Percentiles rank a stretch among this genome's conserved stretches.
Conservation (phyloP, 1,140 invertebrate species). For the Hyphantria cunea region DNA sequence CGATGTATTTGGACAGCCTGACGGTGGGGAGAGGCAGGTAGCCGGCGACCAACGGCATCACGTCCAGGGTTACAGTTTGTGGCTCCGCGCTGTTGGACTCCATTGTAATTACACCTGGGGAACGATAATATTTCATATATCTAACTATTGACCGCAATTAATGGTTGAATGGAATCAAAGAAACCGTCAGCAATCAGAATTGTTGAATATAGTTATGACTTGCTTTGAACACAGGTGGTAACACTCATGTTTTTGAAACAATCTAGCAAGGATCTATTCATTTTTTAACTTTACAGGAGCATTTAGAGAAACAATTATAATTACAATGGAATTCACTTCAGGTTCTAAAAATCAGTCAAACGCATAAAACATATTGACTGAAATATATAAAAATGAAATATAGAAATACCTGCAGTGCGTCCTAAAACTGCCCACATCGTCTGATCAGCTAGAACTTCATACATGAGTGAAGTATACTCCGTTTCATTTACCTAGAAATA, state of each 20-base stretch:
- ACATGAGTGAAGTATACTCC: slow-evolving; percentile 89
- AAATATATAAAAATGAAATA: not conserved
- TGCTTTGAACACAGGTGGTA: no score
- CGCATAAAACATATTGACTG: no score
- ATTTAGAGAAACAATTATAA: no score
- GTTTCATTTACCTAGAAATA: slow-evolving; percentile 75
- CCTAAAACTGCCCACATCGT: slow-evolving; percentile 96
- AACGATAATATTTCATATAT: not conserved
- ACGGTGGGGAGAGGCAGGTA: slow-evolving; percentile 94
- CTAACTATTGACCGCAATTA: no score
- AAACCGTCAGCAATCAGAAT: no score
- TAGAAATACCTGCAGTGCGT: slow-evolving; percentile 86
- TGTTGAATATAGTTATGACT: no score
- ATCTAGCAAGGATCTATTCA: no score
- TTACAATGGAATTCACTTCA: no score
- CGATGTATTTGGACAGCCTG: slow-evolving; percentile 95
- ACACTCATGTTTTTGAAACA: no score
- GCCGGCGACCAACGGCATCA: slow-evolving; percentile 94
- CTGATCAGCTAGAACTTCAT: slow-evolving; percentile 95
- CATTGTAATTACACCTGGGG: slow-evolving; percentile 90
- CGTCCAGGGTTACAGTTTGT: slow-evolving; percentile 91
- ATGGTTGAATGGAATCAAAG: no score
- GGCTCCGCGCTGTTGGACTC: slow-evolving; percentile 87
- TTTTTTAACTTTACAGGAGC: no score
- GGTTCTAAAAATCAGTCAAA: no score